Conservation (phyloP, 2,113 vertebrate species). For the Cyanoramphus novaezelandiae region DNA sequence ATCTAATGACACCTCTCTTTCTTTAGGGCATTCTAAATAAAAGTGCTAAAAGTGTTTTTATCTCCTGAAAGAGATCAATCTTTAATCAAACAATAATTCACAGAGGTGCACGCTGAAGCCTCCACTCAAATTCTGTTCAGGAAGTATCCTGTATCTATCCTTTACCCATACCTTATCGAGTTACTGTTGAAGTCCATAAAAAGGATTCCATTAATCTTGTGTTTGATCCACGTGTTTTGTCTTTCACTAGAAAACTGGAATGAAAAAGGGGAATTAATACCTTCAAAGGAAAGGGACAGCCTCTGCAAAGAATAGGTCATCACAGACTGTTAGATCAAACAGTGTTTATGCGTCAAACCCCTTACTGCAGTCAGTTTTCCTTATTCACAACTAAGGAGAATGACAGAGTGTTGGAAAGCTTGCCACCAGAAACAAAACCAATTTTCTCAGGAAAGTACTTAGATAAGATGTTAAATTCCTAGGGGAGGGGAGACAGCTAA, state of each 20-base stretch:
- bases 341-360: background rate
- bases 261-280: background rate
- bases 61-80: background rate
- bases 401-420: background rate
- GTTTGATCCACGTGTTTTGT: background rate
- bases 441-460: background rate
- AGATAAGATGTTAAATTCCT: background rate
- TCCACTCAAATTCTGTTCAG: background rate
- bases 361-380: background rate
- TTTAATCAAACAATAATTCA: background rate
- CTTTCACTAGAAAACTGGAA: background rate
- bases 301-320: background rate
- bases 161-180: background rate
- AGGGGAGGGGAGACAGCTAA: background rate
- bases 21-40: background rate
- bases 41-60: background rate
- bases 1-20: background rate
- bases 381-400: background rate
- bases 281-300: background rate
- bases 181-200: background rate
- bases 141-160: background rate
- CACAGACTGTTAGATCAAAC: background rate
- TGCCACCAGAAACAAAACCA: background rate
- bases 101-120: fast-evolving
- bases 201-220: background rate